Base-by-base conservation (phyloP, 1,140 invertebrate genomes). In the Cardiocondyla obscurior region DNA sequence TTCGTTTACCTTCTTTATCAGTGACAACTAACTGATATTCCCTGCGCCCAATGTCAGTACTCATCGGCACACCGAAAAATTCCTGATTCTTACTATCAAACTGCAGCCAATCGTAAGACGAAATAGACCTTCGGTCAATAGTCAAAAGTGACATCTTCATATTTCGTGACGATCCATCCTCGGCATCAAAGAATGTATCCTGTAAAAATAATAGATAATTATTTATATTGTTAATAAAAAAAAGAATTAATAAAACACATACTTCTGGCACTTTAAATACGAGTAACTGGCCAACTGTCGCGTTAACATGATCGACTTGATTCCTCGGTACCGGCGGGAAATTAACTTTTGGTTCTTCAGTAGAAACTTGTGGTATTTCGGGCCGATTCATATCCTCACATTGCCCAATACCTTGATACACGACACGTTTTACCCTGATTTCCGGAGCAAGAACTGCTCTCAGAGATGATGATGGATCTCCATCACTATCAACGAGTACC, bases 101-200 rank as follows among this genome's bases (percentile, higher is more conserved):
- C 92, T 98, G 97, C 57, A 99, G 93, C 98, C 98, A 99, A 89
- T 97, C 96, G n/a, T 95, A 92, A 0, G 95, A 74, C 0, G 96
- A 94, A 33, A 98, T 95, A 64, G 95, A 93, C 10, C 95, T 95
- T 57, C 96, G 95, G 82, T 98, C 96, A 55, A 95, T 95, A 39
- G 96, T 97, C 14, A 97, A 95, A 0, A 99, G 94, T 1, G 95
- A 95, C 83, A 99, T 95, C 58, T 96, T 96, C 85, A 98, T 94
- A 76, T 96, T 95, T 42, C 95, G 93, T 0, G 97, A 96, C 76
- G 96, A 96, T 22, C 97, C 96, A 92, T 98, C 97, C 92, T 98
- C 97, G 0, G 96, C 96, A 94, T 99, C 98, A 91, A 97, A 98
- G 94, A 98, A 99, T 0, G 97, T 97, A 89, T 99, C 97, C 95